phyloP scores from a whole-genome alignment of 2,888 invertebrate species.

The Calliphora vomitoria region DNA sequence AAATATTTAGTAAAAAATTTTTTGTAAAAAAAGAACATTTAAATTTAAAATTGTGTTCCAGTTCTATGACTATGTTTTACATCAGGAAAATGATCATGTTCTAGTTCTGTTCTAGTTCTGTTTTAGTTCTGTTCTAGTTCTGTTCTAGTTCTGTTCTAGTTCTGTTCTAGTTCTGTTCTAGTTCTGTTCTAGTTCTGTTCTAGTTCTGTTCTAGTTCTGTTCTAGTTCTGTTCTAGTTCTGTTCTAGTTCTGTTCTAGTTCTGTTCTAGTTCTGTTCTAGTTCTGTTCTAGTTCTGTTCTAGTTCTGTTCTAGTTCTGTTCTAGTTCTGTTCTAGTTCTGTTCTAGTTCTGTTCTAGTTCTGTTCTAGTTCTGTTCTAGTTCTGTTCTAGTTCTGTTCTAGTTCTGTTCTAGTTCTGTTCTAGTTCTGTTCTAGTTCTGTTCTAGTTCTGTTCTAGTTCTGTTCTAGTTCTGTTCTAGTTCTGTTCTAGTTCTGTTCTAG shows the following conservation, averaged over 20 bases:
- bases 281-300: not conserved
- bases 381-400: not conserved
- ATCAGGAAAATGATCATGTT: too few relatives aligned
- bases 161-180: too few relatives aligned
- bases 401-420: not conserved
- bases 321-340: not conserved
- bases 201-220: not conserved
- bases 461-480: not conserved
- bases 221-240: not conserved
- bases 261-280: not conserved
- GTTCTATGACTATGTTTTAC: too few relatives aligned
- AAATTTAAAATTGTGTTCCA: too few relatives aligned
- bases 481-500: not conserved
- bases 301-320: not conserved
- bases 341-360: not conserved
- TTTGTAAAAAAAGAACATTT: too few relatives aligned
- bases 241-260: not conserved
- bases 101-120: too few relatives aligned
- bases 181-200: too few relatives aligned
- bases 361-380: not conserved
- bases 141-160: too few relatives aligned
- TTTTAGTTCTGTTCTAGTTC: too few relatives aligned
- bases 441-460: not conserved
- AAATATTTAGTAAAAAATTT: too few relatives aligned
- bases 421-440: not conserved